Evolutionary conservation across 1,140 invertebrate genomes (phyloP), one percentile per base, ranked within the genome.

Genomic region (Carposina sasakii): DNA sequence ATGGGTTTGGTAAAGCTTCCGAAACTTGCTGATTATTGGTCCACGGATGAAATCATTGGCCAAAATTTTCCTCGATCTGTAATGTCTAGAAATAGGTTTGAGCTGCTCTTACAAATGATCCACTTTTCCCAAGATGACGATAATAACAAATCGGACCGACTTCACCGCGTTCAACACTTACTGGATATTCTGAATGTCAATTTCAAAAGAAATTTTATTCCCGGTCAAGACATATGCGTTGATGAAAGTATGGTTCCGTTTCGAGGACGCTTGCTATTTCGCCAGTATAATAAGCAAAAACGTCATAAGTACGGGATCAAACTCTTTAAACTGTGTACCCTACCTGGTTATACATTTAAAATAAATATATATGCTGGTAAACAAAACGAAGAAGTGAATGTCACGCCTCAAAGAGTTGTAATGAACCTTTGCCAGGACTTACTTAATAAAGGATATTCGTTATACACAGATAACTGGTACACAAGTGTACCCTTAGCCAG

Each of bases 401-500:
- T 44, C 39, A 48, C 34, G 20, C 47, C 46, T 5, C 41, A 39
- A 30, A 30, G 15, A 9, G 33, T 41, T 28, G 52, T 48, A 8
- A 24, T 49, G 12, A 10, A 9, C 12, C 24, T 54, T 13, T 17
- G 20, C 3, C 23, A 48, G 23, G 26, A 39, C 17, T 17, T 54
- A 1, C 22, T 54, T 8, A 30, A 31, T 16, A 16, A 31, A 26
- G 52, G 47, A 22, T 26, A 40, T 17, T 19, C 40, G 21, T 37
- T 48, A 13, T 21, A 48, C 15, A 36, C 46, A 3, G 52, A 42
- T 17, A 54, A 45, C 23, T 49, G 20, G 5, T 55, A 55, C 30
- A 50, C 53, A n/a, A 55, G 47, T 33, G 5, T 54, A 3, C 36
- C 28, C 15, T 51, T 56, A 30, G 54, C 54, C 10, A 24, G 51